phyloP scores from a whole-genome alignment of 2,888 invertebrate species.

The Drosophila subquinaria region DNA sequence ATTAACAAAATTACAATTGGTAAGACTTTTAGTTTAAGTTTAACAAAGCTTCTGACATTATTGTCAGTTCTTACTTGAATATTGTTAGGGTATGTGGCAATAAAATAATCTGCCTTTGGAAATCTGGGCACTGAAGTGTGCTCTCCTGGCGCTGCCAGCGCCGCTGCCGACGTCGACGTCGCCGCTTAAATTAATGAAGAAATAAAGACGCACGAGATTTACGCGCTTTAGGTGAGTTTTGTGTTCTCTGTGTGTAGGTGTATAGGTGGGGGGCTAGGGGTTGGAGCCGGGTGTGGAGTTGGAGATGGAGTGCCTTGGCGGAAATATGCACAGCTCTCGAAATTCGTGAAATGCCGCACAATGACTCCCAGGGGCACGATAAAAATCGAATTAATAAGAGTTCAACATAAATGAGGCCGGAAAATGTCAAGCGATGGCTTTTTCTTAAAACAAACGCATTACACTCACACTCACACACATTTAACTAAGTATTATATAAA shows the following conservation, averaged over 20 bases:
- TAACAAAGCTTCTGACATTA: background rate
- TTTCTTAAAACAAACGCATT: constrained; percentile 15
- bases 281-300: background rate
- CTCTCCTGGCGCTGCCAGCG: constrained; percentile 30
- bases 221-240: constrained; percentile 65
- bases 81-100: constrained; percentile 43
- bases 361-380: constrained; percentile 85
- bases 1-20: no score
- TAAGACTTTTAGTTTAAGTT: background rate
- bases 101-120: constrained; percentile 79
- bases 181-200: constrained; percentile 84
- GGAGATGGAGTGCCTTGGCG: constrained; percentile 26
- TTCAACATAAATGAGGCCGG: constrained; percentile 80
- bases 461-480: background rate
- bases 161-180: constrained; percentile 40
- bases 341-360: constrained; percentile 81
- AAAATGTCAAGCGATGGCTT: constrained; percentile 67
- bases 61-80: background rate
- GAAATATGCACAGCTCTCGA: constrained; percentile 75
- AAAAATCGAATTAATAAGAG: constrained; percentile 85
- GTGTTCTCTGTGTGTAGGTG: constrained; percentile 17
- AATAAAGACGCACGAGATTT: constrained; percentile 82
- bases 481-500: constrained; percentile 19
- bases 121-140: constrained; percentile 77
- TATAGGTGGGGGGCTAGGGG: background rate